Evolutionary conservation across 2,888 invertebrate genomes (phyloP).

Genomic region (Harpalus rufipes): DNA sequence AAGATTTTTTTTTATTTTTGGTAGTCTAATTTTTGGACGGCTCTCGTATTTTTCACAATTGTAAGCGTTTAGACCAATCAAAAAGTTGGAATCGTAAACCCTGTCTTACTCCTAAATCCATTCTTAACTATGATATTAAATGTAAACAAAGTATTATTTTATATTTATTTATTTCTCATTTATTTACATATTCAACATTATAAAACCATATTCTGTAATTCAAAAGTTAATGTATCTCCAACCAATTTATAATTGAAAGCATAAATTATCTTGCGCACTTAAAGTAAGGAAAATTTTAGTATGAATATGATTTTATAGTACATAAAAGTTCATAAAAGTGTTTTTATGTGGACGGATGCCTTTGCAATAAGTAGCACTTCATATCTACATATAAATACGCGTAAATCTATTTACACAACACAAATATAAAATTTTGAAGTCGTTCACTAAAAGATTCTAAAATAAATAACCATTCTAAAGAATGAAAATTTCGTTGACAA

Average conservation of each 20-base stretch:
- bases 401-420: constrained; percentile 39
- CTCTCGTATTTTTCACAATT: too few species aligned
- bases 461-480: constrained; percentile 58
- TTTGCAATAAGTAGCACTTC: constrained; percentile 55
- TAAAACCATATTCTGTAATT: constrained; percentile 49
- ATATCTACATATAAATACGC: constrained; percentile 54
- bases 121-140: too few species aligned
- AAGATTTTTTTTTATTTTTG: too few species aligned
- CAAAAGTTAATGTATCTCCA: constrained; percentile 35
- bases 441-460: constrained; percentile 34
- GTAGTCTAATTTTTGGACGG: too few species aligned
- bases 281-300: constrained; percentile 13
- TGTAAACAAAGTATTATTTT: too few species aligned
- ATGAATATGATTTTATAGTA: constrained; percentile 57
- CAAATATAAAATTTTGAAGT: constrained; percentile 38
- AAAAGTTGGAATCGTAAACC: too few species aligned
- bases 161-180: constrained; percentile 49
- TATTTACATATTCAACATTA: constrained; percentile 56
- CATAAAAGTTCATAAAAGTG: constrained; percentile 31
- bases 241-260: constrained; percentile 32
- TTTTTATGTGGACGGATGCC: constrained; percentile 50
- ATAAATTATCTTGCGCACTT: constrained; percentile 18
- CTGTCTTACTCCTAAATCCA: too few species aligned
- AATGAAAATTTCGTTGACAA: constrained; percentile 52
- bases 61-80: too few species aligned